These are phyloP conservation scores for Pogonomyrmex californicus DNA, from an alignment of 1,140 invertebrate genomes.

Conservation along the genomic window DNA sequence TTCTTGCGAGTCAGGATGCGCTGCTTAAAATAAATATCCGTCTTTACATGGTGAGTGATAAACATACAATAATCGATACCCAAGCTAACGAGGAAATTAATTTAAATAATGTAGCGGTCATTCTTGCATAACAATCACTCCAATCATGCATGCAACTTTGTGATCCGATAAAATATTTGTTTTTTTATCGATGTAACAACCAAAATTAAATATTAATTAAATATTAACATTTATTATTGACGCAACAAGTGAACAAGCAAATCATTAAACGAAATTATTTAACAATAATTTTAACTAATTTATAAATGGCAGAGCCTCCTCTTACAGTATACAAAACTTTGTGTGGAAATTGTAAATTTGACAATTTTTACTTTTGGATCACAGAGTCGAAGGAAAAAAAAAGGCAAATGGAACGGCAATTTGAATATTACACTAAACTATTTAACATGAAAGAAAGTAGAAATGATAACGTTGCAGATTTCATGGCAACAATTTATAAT, in stretches of 20 bases:
- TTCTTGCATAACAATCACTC: slow-evolving; percentile 71
- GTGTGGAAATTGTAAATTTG: no score
- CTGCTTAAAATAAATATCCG: slow-evolving; percentile 55
- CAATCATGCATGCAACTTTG: slow-evolving; percentile 49
- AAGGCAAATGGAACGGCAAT: no score
- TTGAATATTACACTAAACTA: no score
- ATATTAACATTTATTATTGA: neutral
- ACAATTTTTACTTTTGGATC: no score
- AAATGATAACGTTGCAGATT: no score
- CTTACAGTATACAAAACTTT: no score
- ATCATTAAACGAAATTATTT: neutral
- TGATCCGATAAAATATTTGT: neutral
- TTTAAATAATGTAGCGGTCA: slow-evolving; percentile 74
- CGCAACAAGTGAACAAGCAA: neutral
- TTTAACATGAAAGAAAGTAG: no score
- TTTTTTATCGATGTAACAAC: neutral
- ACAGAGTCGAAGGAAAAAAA: no score
- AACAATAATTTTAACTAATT: neutral
- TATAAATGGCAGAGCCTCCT: no score
- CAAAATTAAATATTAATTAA: neutral
- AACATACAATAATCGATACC: slow-evolving; percentile 81
- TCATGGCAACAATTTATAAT: no score
- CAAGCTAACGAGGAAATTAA: slow-evolving; percentile 77
- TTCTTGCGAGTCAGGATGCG: slow-evolving; percentile 49
- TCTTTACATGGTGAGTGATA: slow-evolving; percentile 77